phyloP scores from a whole-genome alignment of 2,113 vertebrate genomes.

The Arizona elegans region DNA sequence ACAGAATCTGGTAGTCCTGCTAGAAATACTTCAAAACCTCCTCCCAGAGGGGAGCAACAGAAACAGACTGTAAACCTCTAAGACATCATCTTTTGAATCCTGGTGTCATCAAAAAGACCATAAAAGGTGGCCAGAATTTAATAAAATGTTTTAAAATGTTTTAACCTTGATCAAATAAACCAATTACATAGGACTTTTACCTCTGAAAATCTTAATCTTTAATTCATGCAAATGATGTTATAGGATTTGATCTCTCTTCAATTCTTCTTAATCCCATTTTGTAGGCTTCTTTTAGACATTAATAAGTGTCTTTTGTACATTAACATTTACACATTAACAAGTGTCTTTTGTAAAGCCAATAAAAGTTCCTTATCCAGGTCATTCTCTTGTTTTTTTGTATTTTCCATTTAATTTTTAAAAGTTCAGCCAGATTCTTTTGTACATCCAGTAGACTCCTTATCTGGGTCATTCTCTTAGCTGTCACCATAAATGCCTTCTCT shows the following conservation, averaged over 20 bases:
- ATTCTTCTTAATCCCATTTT: not conserved
- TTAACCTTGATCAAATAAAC: not conserved
- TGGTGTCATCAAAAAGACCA: not conserved
- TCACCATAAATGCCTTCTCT: not conserved
- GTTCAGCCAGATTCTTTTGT: not conserved
- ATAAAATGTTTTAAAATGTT: not conserved
- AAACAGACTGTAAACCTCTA: not conserved
- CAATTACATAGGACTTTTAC: not conserved
- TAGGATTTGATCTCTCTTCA: not conserved
- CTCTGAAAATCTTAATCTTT: not conserved
- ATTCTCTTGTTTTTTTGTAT: not conserved
- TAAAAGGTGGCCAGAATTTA: not conserved
- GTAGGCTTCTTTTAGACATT: not conserved
- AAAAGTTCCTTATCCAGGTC: not conserved
- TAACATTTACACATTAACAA: not conserved
- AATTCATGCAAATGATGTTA: not conserved
- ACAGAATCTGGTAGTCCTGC: too few species aligned
- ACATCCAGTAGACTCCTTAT: not conserved
- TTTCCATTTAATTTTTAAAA: not conserved
- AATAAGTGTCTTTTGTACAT: not conserved
- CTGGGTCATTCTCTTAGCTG: not conserved
- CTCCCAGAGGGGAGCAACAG: too few species aligned
- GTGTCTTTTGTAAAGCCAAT: not conserved
- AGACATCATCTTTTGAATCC: not conserved
- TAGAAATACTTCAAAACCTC: too few species aligned